Conservation (phyloP, 2,888 invertebrate genomes). For the Ophion obscuratus region DNA sequence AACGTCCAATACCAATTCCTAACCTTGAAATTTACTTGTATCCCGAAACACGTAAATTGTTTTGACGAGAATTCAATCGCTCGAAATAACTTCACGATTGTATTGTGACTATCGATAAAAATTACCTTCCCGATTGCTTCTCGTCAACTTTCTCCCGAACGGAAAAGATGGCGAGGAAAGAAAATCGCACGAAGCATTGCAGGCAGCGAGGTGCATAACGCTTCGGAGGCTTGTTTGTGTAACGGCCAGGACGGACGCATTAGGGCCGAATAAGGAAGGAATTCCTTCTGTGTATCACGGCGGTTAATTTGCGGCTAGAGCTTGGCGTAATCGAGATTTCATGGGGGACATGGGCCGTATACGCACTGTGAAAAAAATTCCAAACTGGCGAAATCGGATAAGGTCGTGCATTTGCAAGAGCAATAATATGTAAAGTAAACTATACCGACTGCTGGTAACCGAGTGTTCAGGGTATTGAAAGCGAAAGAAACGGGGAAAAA, state of each 20-base stretch:
- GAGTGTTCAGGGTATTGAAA: neutral
- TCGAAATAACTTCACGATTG: neutral
- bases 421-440: neutral
- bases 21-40: neutral
- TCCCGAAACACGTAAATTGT: neutral
- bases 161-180: neutral
- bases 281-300: slow-evolving; percentile 66
- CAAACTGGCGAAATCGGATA: neutral
- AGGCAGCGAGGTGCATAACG: slow-evolving; percentile 15
- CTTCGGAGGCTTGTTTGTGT: slow-evolving; percentile 52
- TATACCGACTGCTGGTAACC: neutral
- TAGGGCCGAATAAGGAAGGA: slow-evolving; percentile 71
- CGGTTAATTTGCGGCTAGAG: slow-evolving; percentile 68
- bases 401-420: neutral
- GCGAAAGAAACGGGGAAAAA: neutral
- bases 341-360: slow-evolving; percentile 30
- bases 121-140: neutral
- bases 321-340: slow-evolving; percentile 61
- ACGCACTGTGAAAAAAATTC: slow-evolving; percentile 18
- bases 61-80: neutral
- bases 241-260: slow-evolving; percentile 53
- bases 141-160: neutral
- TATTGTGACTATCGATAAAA: neutral
- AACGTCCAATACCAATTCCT: neutral
- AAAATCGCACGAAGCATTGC: slow-evolving; percentile 28